phyloP scores from a whole-genome alignment of 2,797 vertebrate genomes.

The Glossophaga mutica region DNA sequence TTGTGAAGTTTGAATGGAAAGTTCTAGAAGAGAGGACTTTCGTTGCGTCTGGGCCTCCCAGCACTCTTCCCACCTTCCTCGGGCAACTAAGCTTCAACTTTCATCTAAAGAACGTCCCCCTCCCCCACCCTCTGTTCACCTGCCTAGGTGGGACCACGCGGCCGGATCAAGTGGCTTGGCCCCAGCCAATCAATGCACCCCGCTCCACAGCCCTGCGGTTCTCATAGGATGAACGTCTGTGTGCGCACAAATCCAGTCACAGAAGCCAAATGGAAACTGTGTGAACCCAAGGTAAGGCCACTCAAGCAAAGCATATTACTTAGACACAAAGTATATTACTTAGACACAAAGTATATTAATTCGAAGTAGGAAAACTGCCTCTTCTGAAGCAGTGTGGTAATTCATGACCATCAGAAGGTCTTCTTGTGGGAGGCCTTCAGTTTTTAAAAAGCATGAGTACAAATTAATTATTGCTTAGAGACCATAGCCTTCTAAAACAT shows the following conservation, averaged over 20 bases:
- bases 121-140: not conserved
- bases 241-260: not conserved
- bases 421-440: not conserved
- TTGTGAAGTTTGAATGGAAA: not conserved
- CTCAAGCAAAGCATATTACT: not conserved
- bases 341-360: not conserved
- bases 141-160: not conserved
- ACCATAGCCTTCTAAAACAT: not conserved
- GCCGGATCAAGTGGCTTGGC: not conserved
- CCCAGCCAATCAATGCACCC: accelerated
- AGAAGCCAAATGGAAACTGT: not conserved
- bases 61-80: not conserved
- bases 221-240: not conserved
- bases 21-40: not conserved
- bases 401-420: not conserved
- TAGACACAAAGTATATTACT: not conserved
- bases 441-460: slow-evolving; percentile 29
- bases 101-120: not conserved
- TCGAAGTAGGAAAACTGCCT: not conserved
- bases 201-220: accelerated
- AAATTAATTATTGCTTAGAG: slow-evolving; percentile 35
- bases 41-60: not conserved
- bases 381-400: not conserved
- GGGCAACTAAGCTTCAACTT: not conserved
- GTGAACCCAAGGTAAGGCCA: not conserved